These are phyloP conservation scores for Adelosebastes latens DNA, from an alignment of 2,797 vertebrate species.

Conservation along the genomic window DNA sequence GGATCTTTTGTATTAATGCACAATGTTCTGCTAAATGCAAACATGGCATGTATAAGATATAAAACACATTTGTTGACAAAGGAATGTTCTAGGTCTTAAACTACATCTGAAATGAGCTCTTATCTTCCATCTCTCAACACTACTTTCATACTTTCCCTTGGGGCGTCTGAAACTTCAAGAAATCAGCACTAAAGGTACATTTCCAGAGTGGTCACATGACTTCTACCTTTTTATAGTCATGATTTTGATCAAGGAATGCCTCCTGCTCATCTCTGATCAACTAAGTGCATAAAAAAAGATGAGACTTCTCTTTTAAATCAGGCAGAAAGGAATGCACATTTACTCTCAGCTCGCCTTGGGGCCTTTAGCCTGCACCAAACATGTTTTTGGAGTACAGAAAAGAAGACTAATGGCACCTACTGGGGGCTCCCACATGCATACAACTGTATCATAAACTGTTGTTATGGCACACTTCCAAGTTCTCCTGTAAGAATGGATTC, in stretches of 20 bases:
- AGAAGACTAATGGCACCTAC: conserved; percentile 49
- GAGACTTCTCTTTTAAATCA: conserved; percentile 76
- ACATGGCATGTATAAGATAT: not conserved
- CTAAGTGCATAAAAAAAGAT: conserved; percentile 68
- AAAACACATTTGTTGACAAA: not conserved
- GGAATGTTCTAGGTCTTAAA: not conserved
- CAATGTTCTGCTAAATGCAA: not conserved
- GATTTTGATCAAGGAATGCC: conserved; percentile 63
- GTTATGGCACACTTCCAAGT: conserved; percentile 10
- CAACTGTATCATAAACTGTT: conserved; percentile 31
- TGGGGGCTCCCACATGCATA: conserved; percentile 40
- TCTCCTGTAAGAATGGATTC: not conserved
- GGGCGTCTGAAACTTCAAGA: conserved; percentile 4
- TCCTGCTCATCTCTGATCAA: conserved; percentile 73
- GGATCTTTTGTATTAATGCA: conserved; percentile 3
- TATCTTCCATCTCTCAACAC: conserved; percentile 26
- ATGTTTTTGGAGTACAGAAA: conserved; percentile 63
- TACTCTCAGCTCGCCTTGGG: conserved; percentile 64
- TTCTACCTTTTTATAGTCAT: conserved; percentile 23
- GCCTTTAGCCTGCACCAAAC: conserved; percentile 67
- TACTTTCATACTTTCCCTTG: not conserved
- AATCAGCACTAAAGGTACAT: conserved; percentile 35
- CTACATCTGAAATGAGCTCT: conserved; percentile 21
- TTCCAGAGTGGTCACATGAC: conserved; percentile 22
- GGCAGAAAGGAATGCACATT: conserved; percentile 81